phyloP scores from a whole-genome alignment of 2,888 invertebrate genomes.

The Nomada hirtipes region DNA sequence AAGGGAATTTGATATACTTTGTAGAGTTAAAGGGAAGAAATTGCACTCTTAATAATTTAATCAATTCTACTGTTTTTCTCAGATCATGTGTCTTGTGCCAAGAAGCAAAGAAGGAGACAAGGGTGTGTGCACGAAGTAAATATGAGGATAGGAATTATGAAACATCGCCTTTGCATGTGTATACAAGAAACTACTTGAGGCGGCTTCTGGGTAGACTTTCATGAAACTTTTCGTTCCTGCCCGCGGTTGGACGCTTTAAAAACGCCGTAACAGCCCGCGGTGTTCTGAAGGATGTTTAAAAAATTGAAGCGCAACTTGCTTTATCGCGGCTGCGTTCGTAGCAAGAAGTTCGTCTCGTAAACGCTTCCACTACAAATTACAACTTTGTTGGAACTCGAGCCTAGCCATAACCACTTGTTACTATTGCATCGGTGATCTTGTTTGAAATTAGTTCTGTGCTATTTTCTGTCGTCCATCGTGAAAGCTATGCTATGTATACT shows the following conservation, averaged over 20 bases:
- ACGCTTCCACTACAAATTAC: slow-evolving; percentile 16
- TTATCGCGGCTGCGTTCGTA: neutral
- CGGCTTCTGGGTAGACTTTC: neutral
- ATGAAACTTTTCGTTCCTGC: neutral
- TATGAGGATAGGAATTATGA: neutral
- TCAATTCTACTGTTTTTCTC: neutral
- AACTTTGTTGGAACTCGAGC: neutral
- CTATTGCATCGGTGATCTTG: neutral
- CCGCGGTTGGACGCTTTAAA: neutral
- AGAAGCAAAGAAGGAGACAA: neutral
- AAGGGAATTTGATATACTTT: too few species aligned
- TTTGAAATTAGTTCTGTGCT: slow-evolving; percentile 5
- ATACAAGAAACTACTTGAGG: neutral
- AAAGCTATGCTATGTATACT: neutral
- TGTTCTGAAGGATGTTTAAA: slow-evolving; percentile 3
- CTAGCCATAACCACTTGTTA: neutral
- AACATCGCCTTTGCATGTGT: neutral
- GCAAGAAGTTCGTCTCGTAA: neutral
- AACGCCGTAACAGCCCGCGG: neutral
- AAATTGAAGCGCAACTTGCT: slow-evolving; percentile 9
- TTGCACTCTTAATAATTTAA: too few species aligned
- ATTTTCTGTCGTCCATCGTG: neutral
- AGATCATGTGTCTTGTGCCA: neutral
- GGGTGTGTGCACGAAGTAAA: neutral
- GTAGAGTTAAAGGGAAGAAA: too few species aligned